These are phyloP conservation scores for Apamea anceps DNA, from an alignment of 2,888 invertebrate genomes.

Conservation along the genomic window DNA sequence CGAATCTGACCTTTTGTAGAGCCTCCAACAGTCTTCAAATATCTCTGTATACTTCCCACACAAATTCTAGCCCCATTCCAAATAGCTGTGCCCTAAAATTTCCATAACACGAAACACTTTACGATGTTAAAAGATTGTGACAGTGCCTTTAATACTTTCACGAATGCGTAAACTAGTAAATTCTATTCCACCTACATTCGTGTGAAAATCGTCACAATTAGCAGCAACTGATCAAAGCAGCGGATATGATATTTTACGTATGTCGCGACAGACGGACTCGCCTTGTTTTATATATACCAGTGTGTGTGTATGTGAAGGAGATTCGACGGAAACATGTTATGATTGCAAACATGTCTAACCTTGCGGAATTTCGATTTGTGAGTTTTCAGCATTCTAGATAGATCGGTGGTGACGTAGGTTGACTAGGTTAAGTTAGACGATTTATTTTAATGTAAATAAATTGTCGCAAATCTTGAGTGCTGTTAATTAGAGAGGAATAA, in stretches of 20 bases:
- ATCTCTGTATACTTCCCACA: conserved; percentile 6
- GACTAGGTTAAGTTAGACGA: not conserved
- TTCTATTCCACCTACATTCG: conserved; percentile 50
- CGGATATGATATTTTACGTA: conserved; percentile 68
- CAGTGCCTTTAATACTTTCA: conserved; percentile 54
- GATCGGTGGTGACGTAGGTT: not conserved
- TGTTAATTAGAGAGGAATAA: no score
- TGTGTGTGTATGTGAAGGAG: conserved; percentile 21
- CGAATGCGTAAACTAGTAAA: conserved; percentile 55
- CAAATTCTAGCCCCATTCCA: conserved; percentile 12
- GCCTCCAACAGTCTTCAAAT: conserved; percentile 10
- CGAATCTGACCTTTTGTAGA: not conserved
- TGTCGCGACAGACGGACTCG: conserved; percentile 55
- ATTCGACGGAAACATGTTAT: conserved; percentile 48
- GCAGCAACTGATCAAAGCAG: conserved; percentile 62
- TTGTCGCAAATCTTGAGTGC: no score
- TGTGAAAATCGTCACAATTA: conserved; percentile 63
- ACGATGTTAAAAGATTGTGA: conserved; percentile 42
- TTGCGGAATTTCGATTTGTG: conserved; percentile 36
- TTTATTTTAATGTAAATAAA: no score
- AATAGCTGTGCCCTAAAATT: conserved; percentile 27
- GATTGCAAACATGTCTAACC: conserved; percentile 42
- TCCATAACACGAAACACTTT: conserved; percentile 23
- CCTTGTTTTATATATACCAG: conserved; percentile 45
- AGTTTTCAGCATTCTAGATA: conserved; percentile 12